A percentile compares a stretch with the other conserved stretches of the same genome.
Conservation (phyloP, 2,113 vertebrate genomes). For the Tyto alba region DNA sequence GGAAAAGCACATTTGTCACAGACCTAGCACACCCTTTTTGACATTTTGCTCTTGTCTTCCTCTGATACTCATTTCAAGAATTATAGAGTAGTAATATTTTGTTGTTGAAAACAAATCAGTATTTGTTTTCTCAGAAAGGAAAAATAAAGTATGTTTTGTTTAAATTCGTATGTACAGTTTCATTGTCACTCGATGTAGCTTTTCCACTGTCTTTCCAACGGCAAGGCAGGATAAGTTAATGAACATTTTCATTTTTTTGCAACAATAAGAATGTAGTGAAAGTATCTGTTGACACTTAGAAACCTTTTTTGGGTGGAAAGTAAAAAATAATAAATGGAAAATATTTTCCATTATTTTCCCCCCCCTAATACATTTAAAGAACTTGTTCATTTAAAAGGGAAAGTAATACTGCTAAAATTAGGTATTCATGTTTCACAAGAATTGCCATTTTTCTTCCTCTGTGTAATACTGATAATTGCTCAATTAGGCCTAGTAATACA, state of each 20-base stretch:
- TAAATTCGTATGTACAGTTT: not conserved
- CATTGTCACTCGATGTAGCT: not conserved
- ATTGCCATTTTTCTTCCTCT: not conserved
- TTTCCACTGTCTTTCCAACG: not conserved
- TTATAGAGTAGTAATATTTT: not conserved
- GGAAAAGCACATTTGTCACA: not conserved
- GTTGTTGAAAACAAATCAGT: not conserved
- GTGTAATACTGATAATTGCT: not conserved
- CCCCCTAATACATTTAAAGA: not conserved
- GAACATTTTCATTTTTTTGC: not conserved
- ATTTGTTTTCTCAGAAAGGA: not conserved
- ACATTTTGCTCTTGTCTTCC: not conserved
- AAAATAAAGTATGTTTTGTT: not conserved
- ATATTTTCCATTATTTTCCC: not conserved
- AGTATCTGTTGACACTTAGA: not conserved
- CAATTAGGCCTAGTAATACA: not conserved
- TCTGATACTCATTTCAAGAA: not conserved
- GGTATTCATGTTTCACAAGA: not conserved
- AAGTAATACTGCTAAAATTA: not conserved
- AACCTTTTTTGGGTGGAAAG: not conserved
- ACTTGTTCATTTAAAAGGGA: not conserved
- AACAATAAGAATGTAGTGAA: not conserved
- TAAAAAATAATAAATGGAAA: not conserved
- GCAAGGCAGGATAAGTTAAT: not conserved
- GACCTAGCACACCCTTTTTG: not conserved